These are phyloP conservation scores for Pristionchus arcanus DNA, from an alignment of 2,888 invertebrate genomes.

Conservation along the genomic window DNA sequence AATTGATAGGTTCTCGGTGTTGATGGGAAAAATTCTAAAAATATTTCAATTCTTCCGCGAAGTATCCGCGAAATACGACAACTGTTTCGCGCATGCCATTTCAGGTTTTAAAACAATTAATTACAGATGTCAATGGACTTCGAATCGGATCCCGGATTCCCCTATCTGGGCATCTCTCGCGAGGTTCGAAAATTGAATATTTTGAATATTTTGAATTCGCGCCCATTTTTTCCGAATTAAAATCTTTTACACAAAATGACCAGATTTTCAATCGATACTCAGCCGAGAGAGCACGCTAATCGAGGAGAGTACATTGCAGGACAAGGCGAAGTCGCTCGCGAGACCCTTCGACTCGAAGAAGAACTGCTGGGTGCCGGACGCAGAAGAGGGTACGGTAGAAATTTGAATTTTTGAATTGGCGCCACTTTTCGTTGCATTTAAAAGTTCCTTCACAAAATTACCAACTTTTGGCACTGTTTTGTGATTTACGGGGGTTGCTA, in stretches of 20 bases:
- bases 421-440: neutral
- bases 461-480: neutral
- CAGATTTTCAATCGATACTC: slow-evolving; percentile 60
- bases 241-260: neutral
- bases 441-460: neutral
- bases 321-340: slow-evolving; percentile 65
- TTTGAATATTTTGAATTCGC: neutral
- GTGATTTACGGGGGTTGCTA: neutral
- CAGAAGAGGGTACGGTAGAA: slow-evolving; percentile 82
- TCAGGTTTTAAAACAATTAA: too few species aligned
- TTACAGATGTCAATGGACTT: slow-evolving; percentile 60
- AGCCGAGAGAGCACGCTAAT: slow-evolving; percentile 56
- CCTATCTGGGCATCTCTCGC: slow-evolving; percentile 70
- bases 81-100: too few species aligned
- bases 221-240: neutral
- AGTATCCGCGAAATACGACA: too few species aligned
- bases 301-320: slow-evolving; percentile 61
- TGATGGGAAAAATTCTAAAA: too few species aligned
- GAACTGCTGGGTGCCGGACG: slow-evolving; percentile 76
- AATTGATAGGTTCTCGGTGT: too few species aligned
- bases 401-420: neutral
- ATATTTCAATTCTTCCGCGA: too few species aligned
- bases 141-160: slow-evolving; percentile 76
- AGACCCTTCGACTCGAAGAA: slow-evolving; percentile 74
- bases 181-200: slow-evolving; percentile 59